Conservation (phyloP, 2,888 invertebrate genomes). For the Cosmia trapezina region DNA sequence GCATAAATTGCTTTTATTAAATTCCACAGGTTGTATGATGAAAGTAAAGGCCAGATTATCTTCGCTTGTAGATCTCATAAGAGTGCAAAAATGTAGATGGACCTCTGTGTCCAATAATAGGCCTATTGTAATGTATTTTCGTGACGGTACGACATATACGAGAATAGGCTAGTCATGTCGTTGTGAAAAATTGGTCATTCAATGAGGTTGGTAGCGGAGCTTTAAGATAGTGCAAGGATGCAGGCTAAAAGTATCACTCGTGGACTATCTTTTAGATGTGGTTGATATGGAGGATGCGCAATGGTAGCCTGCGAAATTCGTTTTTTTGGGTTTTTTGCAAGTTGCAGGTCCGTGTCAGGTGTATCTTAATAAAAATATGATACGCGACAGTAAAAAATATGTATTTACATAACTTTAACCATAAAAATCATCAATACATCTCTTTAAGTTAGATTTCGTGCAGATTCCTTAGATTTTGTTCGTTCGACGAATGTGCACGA, state of each 20-base stretch:
- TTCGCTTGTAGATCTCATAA: neutral
- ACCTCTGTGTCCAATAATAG: neutral
- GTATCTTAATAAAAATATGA: too few relatives aligned
- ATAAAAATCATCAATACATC: too few relatives aligned
- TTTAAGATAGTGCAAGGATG: neutral
- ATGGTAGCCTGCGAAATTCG: too few relatives aligned
- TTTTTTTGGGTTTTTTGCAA: too few relatives aligned
- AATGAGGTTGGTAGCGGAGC: neutral
- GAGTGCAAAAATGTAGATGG: conserved; percentile 9
- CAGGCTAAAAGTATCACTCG: neutral
- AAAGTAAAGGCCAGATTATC: conserved; percentile 3
- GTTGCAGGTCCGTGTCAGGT: too few relatives aligned
- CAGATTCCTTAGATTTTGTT: too few relatives aligned
- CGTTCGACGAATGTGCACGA: too few relatives aligned
- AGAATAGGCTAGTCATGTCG: neutral
- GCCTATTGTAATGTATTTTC: neutral
- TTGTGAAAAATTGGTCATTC: neutral
- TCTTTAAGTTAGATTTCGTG: too few relatives aligned
- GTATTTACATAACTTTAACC: too few relatives aligned
- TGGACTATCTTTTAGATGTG: neutral
- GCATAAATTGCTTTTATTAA: conserved; percentile 25
- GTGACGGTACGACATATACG: neutral
- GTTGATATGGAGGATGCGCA: too few relatives aligned
- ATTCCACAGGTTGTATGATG: conserved; percentile 16
- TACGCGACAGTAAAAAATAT: too few relatives aligned